Base-by-base conservation (phyloP, 1,140 invertebrate species). In the Prorops nasuta region DNA sequence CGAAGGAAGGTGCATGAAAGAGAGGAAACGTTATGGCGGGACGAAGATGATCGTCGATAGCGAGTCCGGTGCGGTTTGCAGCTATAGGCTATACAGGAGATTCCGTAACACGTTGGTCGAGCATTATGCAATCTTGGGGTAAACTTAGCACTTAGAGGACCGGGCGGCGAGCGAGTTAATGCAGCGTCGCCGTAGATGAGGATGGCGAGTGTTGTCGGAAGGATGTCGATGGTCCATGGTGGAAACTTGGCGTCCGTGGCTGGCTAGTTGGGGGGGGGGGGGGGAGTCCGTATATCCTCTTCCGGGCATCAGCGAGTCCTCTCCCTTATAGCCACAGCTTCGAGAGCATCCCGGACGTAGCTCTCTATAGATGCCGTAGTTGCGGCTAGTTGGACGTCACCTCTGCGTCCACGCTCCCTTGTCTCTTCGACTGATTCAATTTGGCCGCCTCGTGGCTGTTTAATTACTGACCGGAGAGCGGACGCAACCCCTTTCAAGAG, bases 341-440 rank as follows among this genome's bases (percentile, higher is more conserved):
- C 4, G 10, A 6, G 24, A 10, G 24, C 24, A 28, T 10, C n/a
- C n/a, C n/a, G n/a, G n/a, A n/a, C n/a, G n/a, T n/a, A n/a, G n/a
- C 24, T 53, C 59, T 66, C 56, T 65, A 71, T 67, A 64, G 66
- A 73, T 57, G 63, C 67, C 63, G 69, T 74, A 74, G 71, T 71
- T 78, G 73, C 63, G 74, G 75, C 67, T 67, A 68, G 73, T 74
- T 71, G 72, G 70, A 69, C 74, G 74, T 76, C 75, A 75, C 67
- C 69, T 75, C 72, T 74, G 70, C 63, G 71, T 76, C 70, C 56
- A 72, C 66, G 70, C 55, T 71, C 67, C 73, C 74, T 76, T 72
- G 72, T 76, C 74, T 76, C 70, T 74, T 71, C 57, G 69, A 75
- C 72, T 74, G 74, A 76, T 78, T 76, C 75, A 76, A 78, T 76